Evolutionary conservation across 2,113 vertebrate species (phyloP).

Genomic region (Dolichotis patagonum): DNA sequence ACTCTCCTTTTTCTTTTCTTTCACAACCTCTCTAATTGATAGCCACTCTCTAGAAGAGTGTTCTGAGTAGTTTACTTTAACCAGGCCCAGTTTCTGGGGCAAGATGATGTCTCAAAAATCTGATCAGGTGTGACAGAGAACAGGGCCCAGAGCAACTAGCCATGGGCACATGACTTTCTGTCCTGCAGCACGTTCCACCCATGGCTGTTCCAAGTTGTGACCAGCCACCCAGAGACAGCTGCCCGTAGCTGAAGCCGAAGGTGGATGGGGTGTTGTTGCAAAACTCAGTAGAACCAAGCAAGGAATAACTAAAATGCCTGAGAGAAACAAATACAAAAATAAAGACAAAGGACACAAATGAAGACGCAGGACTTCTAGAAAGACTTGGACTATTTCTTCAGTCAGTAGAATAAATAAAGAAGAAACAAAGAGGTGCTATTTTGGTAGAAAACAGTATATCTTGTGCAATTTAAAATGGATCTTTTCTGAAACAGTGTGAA

Average conservation of each 20-base stretch:
- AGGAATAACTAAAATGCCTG: background rate
- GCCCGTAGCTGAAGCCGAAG: background rate
- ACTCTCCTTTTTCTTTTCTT: background rate
- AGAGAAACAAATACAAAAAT: background rate
- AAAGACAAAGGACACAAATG: background rate
- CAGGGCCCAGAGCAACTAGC: background rate
- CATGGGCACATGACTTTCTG: background rate
- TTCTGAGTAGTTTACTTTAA: constrained; percentile 28
- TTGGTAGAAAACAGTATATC: background rate
- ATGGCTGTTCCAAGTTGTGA: background rate
- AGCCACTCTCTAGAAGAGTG: background rate
- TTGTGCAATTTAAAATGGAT: background rate
- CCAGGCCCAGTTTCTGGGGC: constrained; percentile 6
- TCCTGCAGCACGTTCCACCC: background rate
- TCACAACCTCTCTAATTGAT: constrained; percentile 35
- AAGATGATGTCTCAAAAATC: constrained; percentile 60
- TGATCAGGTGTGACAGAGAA: constrained; percentile 59
- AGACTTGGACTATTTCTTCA: background rate
- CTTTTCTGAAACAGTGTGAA: background rate
- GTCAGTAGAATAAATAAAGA: background rate
- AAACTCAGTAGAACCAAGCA: background rate
- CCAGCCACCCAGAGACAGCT: background rate
- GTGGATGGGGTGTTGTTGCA: background rate
- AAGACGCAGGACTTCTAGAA: background rate
- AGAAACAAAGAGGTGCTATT: background rate